Evolutionary conservation across 1,140 invertebrate species (phyloP), one percentile per base, ranked within the genome.

Genomic region (Heliconius congener): DNA sequence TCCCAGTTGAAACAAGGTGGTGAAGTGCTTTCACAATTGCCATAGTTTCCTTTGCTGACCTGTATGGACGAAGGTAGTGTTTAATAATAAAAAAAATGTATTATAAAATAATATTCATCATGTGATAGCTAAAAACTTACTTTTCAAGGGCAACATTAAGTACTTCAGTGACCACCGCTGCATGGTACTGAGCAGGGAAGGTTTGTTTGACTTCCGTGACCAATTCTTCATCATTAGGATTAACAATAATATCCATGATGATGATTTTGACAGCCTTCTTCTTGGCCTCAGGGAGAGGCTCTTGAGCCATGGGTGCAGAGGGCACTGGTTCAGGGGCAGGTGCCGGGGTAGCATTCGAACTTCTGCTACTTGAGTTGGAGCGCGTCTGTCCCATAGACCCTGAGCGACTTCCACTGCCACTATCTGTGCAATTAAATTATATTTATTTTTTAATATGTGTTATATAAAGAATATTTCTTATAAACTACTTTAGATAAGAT

Each of bases 161-260:
- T 80, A 93, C 91, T 84, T 93, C 91, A 9, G 85, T 87, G n/a
- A 94, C 82, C 39, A 92, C 83, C 23, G 85, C 88, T 27, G 89
- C 87, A 76, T 93, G 90, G 27, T 90, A 87, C 60, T 91, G 85
- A 2, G 85, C 75, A 37, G 81, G 74, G 81, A 90, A 89, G 1
- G 82, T 74, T 9, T 87, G 84, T 72, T 91, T 90, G 23, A 92
- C 78, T 23, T 94, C 88, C 16, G 74, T 73, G 5, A 87, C 81
- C 23, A 91, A 71, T 52, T 90, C 88, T 9, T 87, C 86, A 71
- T 88, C 84, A 80, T 91, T 88, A 11, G 83, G 81, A 70, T 91
- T 89, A 70, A 89, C 87, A 37, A 93, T 78, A n/a, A 80, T 82
- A 0, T 88, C 84, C 60, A 90, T 87, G 19, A 93, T 85, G 71